A percentile compares a stretch with the other conserved stretches of the same genome.
phyloP scores from a whole-genome alignment of 2,797 vertebrate genomes.

The Heterohyrax brucei region DNA sequence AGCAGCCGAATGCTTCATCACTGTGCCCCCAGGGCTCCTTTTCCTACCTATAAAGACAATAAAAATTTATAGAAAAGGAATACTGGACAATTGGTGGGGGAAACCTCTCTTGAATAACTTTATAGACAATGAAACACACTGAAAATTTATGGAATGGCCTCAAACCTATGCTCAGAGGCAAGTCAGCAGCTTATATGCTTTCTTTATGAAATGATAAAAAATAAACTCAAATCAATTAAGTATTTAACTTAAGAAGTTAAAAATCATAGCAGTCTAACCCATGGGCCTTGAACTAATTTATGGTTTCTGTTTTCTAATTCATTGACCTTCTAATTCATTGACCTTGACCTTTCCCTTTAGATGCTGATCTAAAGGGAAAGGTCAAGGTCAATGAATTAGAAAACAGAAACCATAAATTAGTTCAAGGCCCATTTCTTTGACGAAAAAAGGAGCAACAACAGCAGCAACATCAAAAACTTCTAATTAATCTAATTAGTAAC shows the following conservation, averaged over 20 bases:
- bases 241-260: constrained; percentile 4
- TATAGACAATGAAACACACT: not conserved
- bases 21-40: not conserved
- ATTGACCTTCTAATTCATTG: not conserved
- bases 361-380: not conserved
- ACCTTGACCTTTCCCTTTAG: not conserved
- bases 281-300: constrained; percentile 7
- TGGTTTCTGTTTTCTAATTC: constrained; percentile 38
- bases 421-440: constrained; percentile 18
- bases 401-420: constrained; percentile 26
- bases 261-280: not conserved
- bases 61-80: constrained; percentile 35
- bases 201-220: constrained; percentile 40
- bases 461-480: not conserved
- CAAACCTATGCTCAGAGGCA: not conserved
- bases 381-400: constrained; percentile 25
- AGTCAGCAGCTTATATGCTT: not conserved
- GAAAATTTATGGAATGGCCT: not conserved
- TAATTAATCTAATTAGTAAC: constrained; percentile 7
- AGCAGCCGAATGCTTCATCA: not conserved
- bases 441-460: not conserved
- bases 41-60: not conserved
- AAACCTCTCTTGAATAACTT: not conserved
- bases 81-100: not conserved
- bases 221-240: not conserved